Evolutionary conservation across 2,888 invertebrate genomes (phyloP), one percentile per base, ranked within the genome.

Genomic region (Pecten maximus): DNA sequence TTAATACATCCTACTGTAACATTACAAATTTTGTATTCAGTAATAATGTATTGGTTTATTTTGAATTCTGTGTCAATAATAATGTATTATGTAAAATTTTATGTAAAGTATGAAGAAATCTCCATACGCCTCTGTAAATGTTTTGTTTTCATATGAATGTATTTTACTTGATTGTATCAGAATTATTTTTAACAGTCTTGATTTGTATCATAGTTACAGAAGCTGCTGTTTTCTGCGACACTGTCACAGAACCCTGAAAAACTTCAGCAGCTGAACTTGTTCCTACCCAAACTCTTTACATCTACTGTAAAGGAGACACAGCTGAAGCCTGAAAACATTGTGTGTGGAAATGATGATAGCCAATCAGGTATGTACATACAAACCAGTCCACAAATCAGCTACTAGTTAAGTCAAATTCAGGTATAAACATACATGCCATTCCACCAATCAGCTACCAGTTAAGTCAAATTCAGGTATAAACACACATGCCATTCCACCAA

Each of bases 151-250:
- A n/a, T n/a, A n/a, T n/a, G n/a, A n/a, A n/a, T n/a, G n/a, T n/a
- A n/a, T n/a, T n/a, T n/a, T n/a, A n/a, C n/a, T n/a, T n/a, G n/a
- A n/a, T n/a, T n/a, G n/a, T n/a, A n/a, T n/a, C n/a, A n/a, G n/a
- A n/a, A n/a, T n/a, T n/a, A n/a, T n/a, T n/a, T n/a, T n/a, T n/a
- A n/a, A n/a, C n/a, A n/a, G n/a, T 54, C 54, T 23, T n/a, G 23
- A 23, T 54, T 4, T 44, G 4, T 44, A 44, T 92, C 95, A 35
- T 95, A 97, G 94, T 94, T 97, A 40, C 99, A 99, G 94, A 99
- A 99, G 96, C 97, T 99, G 88, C 97, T 99, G 2, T 99, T 99
- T 96, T 99, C 99, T n/a, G 99, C 99, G 8, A 99, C 99, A 1
- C 97, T 99, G 28, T 98, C 99, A 0, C 98, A 99, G 96, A 99